Percentiles rank a stretch among this genome's conserved stretches.
Evolutionary conservation across 1,140 invertebrate species (phyloP).

Genomic region (Dermatophagoides farinae): DNA sequence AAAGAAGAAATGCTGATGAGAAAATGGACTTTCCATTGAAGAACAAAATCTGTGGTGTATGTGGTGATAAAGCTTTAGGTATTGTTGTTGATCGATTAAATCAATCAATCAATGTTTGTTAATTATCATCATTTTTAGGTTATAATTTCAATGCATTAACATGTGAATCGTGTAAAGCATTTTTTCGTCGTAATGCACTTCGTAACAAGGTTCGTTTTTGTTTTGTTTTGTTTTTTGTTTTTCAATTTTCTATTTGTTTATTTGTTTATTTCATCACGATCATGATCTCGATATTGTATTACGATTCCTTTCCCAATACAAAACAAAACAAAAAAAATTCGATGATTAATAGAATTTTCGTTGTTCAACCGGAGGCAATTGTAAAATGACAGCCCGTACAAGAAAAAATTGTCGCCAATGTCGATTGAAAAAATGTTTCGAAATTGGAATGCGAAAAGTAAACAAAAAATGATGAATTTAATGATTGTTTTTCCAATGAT

Average conservation of each 20-base stretch:
- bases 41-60: not conserved
- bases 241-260: not conserved
- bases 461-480: not conserved
- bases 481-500: no score
- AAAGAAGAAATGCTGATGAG: no score
- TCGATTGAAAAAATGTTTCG: constrained; percentile 74
- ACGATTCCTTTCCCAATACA: no score
- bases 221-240: not conserved
- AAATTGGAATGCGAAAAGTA: constrained; percentile 57
- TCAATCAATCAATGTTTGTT: no score
- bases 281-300: no score
- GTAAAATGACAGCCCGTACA: constrained; percentile 75
- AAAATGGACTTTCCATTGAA: not conserved
- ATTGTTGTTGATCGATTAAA: not conserved
- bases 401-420: constrained; percentile 89
- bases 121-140: no score
- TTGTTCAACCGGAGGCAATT: constrained; percentile 79
- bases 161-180: constrained; percentile 9
- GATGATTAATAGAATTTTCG: constrained; percentile 47
- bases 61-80: constrained; percentile 10
- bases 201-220: not conserved
- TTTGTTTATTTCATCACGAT: no score
- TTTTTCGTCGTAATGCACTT: constrained; percentile 7
- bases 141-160: constrained; percentile 9
- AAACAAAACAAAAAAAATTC: no score